Percentiles rank a stretch among this genome's conserved stretches.
phyloP scores from a whole-genome alignment of 2,888 invertebrate species.

The Ernsta delagoae region DNA sequence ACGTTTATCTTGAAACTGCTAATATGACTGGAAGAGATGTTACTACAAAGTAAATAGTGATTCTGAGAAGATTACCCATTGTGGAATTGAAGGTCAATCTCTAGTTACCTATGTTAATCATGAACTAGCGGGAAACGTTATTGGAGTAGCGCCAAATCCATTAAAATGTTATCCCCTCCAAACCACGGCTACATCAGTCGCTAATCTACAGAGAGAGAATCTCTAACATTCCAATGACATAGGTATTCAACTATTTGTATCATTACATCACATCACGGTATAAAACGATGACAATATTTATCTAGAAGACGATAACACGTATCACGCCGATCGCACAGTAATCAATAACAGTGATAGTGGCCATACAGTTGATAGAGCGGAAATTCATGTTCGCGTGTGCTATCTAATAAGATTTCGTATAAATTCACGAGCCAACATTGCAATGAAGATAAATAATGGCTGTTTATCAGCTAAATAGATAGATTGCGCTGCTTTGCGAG shows the following conservation, averaged over 20 bases:
- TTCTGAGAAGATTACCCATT: slow-evolving; percentile 13
- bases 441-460: slow-evolving; percentile 31
- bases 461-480: slow-evolving; percentile 27
- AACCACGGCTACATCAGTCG: slow-evolving; percentile 16
- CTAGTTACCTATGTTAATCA: slow-evolving; percentile 30
- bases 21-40: background rate
- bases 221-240: slow-evolving; percentile 9
- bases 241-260: background rate
- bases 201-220: slow-evolving; percentile 24
- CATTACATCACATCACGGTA: slow-evolving; percentile 12
- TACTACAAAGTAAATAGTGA: background rate
- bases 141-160: slow-evolving; percentile 34
- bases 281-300: slow-evolving; percentile 11
- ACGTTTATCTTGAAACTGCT: background rate
- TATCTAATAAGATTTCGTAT: slow-evolving; percentile 32
- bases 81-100: slow-evolving; percentile 28
- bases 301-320: slow-evolving; percentile 15
- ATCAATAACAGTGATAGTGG: slow-evolving; percentile 34
- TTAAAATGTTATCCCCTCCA: slow-evolving; percentile 26
- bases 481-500: slow-evolving; percentile 19
- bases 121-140: slow-evolving; percentile 19
- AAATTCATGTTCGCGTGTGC: slow-evolving; percentile 16
- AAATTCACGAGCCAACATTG: slow-evolving; percentile 29
- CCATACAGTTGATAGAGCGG: slow-evolving; percentile 20
- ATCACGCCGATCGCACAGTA: slow-evolving; percentile 25